Base-by-base conservation (phyloP, 2,113 vertebrate species). In the Chionodraco myersi region DNA sequence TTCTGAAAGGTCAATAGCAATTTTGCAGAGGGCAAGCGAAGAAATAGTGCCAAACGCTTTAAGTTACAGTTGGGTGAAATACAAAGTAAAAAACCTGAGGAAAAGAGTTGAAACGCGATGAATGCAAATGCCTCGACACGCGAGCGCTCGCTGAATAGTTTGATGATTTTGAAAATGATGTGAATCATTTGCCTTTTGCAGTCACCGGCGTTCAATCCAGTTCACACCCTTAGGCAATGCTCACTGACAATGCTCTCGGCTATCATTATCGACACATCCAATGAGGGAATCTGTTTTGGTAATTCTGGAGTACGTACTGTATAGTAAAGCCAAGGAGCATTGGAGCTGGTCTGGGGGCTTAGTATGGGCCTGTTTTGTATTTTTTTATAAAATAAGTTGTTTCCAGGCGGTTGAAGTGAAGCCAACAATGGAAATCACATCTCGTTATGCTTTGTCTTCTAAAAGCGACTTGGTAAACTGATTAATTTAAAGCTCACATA, bases 401-500 rank as follows among this genome's bases (percentile, higher is more conserved):
- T 53, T 79, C 47, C 12, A 2, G 9, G 47, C 9, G 51, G 14
- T 10, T 16, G 21, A 64, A 47, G 26, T 9, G 18, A 41, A 11
- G 13, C 48, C 44, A 12, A 15, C 16, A 65, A 10, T 49, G 47
- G 21, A 64, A 26, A 48, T 26, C 41, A 47, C 44, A 6, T 63
- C 13, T 26, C 16, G 23, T 14, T 49, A 18, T 18, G 63, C 23
- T 65, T 65, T 65, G 23, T 65, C 51, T 51, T 51, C 23, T 16
- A 30, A 30, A 30, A 30, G 30, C 30, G 3, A 41, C 15, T 44
- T 26, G 26, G 2, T 63, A 6, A 57, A 12, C n/a, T 49, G 34
- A 75, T 74, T 72, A 54, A 69, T 44, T 14, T 3, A 80, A 69
- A 72, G 2, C 62, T 45, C 34, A 34, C 60, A 70, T 57, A 21